Evolutionary conservation across 2,888 invertebrate species (phyloP).

Genomic region (Orgyia antiqua): DNA sequence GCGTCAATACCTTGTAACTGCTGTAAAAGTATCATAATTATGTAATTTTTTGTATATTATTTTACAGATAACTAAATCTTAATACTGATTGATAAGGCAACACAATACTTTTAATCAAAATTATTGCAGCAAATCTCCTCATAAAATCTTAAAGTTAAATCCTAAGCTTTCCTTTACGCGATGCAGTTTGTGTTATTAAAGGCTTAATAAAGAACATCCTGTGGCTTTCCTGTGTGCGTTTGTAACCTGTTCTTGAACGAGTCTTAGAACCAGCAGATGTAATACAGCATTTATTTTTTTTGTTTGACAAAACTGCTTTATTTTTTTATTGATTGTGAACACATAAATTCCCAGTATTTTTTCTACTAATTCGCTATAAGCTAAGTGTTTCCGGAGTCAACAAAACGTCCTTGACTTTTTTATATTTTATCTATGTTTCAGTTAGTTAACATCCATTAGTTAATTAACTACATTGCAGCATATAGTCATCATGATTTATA

Average conservation of each 20-base stretch:
- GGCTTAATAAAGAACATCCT: conserved; percentile 52
- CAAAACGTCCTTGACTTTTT: conserved; percentile 16
- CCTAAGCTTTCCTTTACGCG: conserved; percentile 21
- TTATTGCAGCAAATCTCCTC: too few species aligned
- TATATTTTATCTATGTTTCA: not conserved
- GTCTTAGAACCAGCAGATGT: conserved; percentile 37
- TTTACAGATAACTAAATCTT: too few species aligned
- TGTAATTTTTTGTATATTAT: too few species aligned
- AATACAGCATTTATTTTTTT: conserved; percentile 21
- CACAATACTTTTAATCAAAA: too few species aligned
- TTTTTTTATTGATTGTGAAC: conserved; percentile 1
- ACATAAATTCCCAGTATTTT: conserved; percentile 4
- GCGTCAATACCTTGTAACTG: too few species aligned
- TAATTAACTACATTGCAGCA: not conserved
- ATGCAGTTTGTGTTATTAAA: conserved; percentile 37
- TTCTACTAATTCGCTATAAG: conserved; percentile 8
- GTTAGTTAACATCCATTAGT: not conserved
- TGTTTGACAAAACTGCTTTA: conserved; percentile 9
- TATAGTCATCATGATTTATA: not conserved
- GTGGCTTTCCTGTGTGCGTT: conserved; percentile 23
- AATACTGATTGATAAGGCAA: too few species aligned
- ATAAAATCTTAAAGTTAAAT: too few species aligned
- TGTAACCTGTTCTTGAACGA: conserved; percentile 47
- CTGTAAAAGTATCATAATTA: too few species aligned
- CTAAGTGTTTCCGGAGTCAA: conserved; percentile 25